Conservation (phyloP, 1,140 invertebrate species). For the Mactra quadrangularis region DNA sequence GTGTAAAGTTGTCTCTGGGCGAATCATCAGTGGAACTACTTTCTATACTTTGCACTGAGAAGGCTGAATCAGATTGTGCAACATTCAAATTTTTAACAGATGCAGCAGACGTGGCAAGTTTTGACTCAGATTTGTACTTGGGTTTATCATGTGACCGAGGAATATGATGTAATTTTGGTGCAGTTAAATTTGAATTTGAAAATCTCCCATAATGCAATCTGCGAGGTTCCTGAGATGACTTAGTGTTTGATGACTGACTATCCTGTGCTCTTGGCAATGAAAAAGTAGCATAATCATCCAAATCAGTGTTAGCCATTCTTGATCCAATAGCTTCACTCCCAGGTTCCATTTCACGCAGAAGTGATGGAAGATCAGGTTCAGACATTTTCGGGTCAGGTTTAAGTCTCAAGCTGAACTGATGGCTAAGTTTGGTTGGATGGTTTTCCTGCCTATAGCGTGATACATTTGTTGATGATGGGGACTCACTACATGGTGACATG, state of each 20-base stretch:
- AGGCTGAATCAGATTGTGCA: slow-evolving; percentile 56
- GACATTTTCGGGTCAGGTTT: slow-evolving; percentile 21
- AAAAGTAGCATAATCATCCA: slow-evolving; percentile 59
- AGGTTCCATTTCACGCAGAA: slow-evolving; percentile 47
- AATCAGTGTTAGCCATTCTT: slow-evolving; percentile 55
- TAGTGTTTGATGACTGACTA: background rate
- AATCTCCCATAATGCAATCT: slow-evolving; percentile 54
- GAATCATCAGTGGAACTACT: slow-evolving; percentile 53
- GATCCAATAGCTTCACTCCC: slow-evolving; percentile 58
- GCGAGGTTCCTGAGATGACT: slow-evolving; percentile 1
- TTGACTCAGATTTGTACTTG: slow-evolving; percentile 34
- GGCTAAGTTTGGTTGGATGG: slow-evolving; percentile 33
- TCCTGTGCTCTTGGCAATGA: slow-evolving; percentile 20
- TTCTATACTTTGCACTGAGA: slow-evolving; percentile 54
- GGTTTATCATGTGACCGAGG: background rate
- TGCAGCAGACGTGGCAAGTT: slow-evolving; percentile 8
- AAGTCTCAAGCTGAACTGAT: slow-evolving; percentile 33
- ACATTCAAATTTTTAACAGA: slow-evolving; percentile 41
- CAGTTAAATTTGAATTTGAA: slow-evolving; percentile 27
- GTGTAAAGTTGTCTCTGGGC: background rate
- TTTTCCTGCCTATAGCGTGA: slow-evolving; percentile 26
- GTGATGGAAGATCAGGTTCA: slow-evolving; percentile 25
- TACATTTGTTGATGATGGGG: background rate
- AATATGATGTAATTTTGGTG: slow-evolving; percentile 12
- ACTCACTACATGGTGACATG: background rate